Percentiles rank a stretch among this genome's conserved stretches.
Evolutionary conservation across 64 coral and sea anemone species (phyloP).

Genomic region (Montipora sp.): DNA sequence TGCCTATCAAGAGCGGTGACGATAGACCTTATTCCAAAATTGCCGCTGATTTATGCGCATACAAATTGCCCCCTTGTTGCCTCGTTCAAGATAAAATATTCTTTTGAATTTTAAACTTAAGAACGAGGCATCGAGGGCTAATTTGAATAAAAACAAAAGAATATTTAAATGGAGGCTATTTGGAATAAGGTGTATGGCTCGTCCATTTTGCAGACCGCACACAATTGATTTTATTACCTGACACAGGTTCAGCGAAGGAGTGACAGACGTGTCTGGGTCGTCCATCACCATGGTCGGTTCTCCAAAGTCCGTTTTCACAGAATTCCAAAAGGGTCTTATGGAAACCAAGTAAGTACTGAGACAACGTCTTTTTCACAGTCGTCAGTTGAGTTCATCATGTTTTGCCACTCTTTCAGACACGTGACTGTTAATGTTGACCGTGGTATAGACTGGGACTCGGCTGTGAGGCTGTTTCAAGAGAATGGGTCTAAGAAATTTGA

Average conservation of each 20-base stretch:
- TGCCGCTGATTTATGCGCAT: no score
- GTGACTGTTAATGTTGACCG: constrained; percentile 86
- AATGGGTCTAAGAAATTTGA: constrained; percentile 65
- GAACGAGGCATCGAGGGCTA: no score
- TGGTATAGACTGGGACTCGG: constrained; percentile 85
- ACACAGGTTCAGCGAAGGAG: constrained; percentile 92
- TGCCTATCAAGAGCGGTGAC: no score
- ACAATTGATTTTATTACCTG: neutral
- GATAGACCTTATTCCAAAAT: no score
- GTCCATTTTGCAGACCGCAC: no score
- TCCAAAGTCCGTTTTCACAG: constrained; percentile 83
- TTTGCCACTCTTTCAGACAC: constrained; percentile 55
- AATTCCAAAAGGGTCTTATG: constrained; percentile 87
- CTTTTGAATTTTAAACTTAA: no score
- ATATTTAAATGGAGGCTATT: no score
- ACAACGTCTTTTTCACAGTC: neutral
- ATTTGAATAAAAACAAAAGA: no score
- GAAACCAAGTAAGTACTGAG: constrained; percentile 80
- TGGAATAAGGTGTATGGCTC: no score
- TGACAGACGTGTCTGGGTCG: constrained; percentile 91
- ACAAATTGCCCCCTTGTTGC: no score
- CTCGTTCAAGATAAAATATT: no score
- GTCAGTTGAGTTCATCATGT: neutral
- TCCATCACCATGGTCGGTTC: constrained; percentile 83
- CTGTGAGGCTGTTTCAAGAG: constrained; percentile 66